phyloP scores from a whole-genome alignment of 2,888 invertebrate species.

The Pilophorus perplexus region DNA sequence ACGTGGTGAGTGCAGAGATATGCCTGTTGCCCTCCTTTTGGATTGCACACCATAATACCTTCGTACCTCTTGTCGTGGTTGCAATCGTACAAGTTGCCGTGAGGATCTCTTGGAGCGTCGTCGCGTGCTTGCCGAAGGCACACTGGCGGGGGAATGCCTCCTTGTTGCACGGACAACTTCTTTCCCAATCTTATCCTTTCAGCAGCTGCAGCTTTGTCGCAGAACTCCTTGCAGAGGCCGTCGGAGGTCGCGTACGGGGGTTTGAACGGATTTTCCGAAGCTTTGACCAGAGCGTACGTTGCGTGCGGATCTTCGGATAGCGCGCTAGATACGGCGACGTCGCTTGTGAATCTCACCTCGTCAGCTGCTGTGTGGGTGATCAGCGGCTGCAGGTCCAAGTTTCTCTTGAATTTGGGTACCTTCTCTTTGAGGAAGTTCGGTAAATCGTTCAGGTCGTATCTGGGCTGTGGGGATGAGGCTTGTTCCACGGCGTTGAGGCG shows the following conservation, averaged over 20 bases:
- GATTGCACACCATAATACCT: conserved; percentile 23
- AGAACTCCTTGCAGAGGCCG: conserved; percentile 18
- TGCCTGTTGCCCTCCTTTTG: not conserved
- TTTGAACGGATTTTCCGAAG: conserved; percentile 17
- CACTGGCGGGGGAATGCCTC: not conserved
- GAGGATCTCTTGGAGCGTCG: conserved; percentile 10
- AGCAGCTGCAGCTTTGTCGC: not conserved
- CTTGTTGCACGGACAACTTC: not conserved
- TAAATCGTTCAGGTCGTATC: conserved; percentile 8
- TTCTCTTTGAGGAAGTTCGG: conserved; percentile 29
- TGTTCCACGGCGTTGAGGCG: conserved; percentile 5
- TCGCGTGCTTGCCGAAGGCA: not conserved
- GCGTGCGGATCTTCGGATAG: not conserved
- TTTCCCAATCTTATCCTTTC: not conserved
- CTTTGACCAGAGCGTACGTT: not conserved
- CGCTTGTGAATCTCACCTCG: conserved; percentile 12
- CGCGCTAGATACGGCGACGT: not conserved
- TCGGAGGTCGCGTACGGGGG: conserved; percentile 14
- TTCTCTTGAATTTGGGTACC: conserved; percentile 30
- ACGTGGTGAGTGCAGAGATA: conserved; percentile 16
- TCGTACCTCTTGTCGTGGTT: conserved; percentile 3
- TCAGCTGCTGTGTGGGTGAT: conserved; percentile 23
- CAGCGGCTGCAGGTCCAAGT: conserved; percentile 14
- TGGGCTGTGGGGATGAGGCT: not conserved
- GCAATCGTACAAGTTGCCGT: conserved; percentile 18